A percentile compares a stretch with the other conserved stretches of the same genome.
Evolutionary conservation across 2,888 invertebrate species (phyloP).

Genomic region (Trichogramma dendrolimi): DNA sequence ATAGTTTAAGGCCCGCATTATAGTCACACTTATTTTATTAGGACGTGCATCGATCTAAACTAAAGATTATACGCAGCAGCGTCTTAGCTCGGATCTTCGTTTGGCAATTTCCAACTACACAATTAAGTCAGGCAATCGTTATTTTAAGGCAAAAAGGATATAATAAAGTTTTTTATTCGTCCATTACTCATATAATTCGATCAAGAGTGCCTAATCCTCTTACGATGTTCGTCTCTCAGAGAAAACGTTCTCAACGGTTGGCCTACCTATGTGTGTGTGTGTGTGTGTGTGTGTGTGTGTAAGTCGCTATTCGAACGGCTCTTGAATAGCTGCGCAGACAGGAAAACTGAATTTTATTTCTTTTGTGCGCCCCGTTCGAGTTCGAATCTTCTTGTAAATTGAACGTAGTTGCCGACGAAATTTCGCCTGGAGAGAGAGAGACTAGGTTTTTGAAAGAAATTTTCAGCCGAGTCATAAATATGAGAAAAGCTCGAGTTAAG

Average conservation of each 20-base stretch:
- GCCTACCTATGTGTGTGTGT: slow-evolving; percentile 4
- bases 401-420: slow-evolving; percentile 3
- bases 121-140: too few relatives aligned
- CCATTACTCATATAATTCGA: slow-evolving; percentile 15
- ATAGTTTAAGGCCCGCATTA: too few relatives aligned
- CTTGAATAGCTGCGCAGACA: slow-evolving; percentile 16
- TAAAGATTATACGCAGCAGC: too few relatives aligned
- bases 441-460: background rate
- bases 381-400: slow-evolving; percentile 22
- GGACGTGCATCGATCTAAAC: too few relatives aligned
- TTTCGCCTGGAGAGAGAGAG: background rate
- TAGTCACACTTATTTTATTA: too few relatives aligned
- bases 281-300: too few relatives aligned
- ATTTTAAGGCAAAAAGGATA: too few relatives aligned
- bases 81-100: too few relatives aligned
- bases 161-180: slow-evolving; percentile 1
- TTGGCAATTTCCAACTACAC: too few relatives aligned
- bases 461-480: background rate
- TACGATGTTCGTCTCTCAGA: slow-evolving; percentile 31
- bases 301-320: slow-evolving; percentile 20
- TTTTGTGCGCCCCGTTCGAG: slow-evolving; percentile 16
- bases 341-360: slow-evolving; percentile 26
- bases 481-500: background rate
- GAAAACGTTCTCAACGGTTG: slow-evolving; percentile 30
- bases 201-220: slow-evolving; percentile 30